Conservation (phyloP, 1,140 invertebrate species). For the Cyphomyrmex costatus region DNA sequence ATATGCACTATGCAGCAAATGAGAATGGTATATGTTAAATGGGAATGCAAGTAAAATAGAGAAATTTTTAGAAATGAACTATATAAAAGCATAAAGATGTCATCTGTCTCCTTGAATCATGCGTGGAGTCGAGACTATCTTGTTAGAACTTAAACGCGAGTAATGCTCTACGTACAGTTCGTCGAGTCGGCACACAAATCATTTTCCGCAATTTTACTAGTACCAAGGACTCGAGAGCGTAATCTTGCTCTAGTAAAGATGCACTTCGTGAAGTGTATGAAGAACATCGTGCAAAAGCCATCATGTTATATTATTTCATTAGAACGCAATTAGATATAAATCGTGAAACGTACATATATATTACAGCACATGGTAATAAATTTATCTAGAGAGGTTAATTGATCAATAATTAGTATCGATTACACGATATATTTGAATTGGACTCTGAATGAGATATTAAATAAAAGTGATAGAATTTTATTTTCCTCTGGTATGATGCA, state of each 20-base stretch:
- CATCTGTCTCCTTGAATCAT: background rate
- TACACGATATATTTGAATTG: conserved; percentile 19
- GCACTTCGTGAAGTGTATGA: background rate
- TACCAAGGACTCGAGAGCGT: conserved; percentile 23
- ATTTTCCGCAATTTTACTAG: conserved; percentile 32
- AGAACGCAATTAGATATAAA: background rate
- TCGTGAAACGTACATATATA: background rate
- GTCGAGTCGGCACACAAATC: conserved; percentile 27
- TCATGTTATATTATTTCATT: conserved; percentile 25
- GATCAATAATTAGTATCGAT: conserved; percentile 27
- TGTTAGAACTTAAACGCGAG: conserved; percentile 26
- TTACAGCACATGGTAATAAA: background rate
- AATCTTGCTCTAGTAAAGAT: conserved; percentile 17
- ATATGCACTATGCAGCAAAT: background rate
- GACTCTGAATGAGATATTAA: background rate
- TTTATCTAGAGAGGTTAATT: conserved; percentile 5
- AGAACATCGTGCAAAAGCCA: background rate
- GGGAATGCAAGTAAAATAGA: background rate
- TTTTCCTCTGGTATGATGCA: background rate
- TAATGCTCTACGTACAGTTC: conserved; percentile 14
- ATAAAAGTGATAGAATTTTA: background rate
- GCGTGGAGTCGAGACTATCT: background rate
- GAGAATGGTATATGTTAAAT: background rate
- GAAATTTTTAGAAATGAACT: background rate
- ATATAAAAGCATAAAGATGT: background rate